Percentiles rank a stretch among this genome's conserved stretches.
Conservation (phyloP, 2,113 vertebrate species). For the Monarcha castaneiventris region DNA sequence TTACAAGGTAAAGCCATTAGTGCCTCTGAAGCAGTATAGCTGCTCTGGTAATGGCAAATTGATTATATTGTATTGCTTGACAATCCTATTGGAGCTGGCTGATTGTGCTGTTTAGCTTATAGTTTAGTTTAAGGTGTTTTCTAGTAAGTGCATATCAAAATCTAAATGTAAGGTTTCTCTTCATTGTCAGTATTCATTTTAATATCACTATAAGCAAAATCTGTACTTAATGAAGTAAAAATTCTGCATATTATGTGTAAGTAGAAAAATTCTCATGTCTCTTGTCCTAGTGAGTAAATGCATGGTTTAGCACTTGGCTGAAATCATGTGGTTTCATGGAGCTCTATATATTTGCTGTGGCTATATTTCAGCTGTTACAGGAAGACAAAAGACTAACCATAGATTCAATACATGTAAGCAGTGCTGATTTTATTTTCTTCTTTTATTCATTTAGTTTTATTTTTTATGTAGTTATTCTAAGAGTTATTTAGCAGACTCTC, state of each 20-base stretch:
- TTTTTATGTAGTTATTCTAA: not conserved
- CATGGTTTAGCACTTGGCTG: not conserved
- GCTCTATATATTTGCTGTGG: not conserved
- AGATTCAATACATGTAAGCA: not conserved
- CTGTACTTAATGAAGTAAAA: not conserved
- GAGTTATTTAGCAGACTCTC: not conserved
- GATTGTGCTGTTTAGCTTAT: not conserved
- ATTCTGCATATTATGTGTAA: not conserved
- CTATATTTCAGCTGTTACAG: not conserved
- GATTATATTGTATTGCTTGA: conserved; percentile 17
- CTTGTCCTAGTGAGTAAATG: not conserved
- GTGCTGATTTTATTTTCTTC: not conserved
- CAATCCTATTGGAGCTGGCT: not conserved
- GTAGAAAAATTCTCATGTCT: not conserved
- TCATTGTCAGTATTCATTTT: not conserved
- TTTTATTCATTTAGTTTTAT: not conserved
- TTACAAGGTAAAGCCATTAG: conserved; percentile 45
- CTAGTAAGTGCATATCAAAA: not conserved
- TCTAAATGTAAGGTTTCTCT: not conserved
- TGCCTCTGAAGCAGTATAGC: conserved; percentile 28
- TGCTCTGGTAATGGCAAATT: conserved; percentile 64
- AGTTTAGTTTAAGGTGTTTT: not conserved
- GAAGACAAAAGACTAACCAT: not conserved
- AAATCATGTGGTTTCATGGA: not conserved
- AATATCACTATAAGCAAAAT: not conserved